A percentile compares a stretch with the other conserved stretches of the same genome.
These are phyloP conservation scores for Cyclophora albipunctata DNA, from an alignment of 2,888 invertebrate species.

Conservation along the genomic window DNA sequence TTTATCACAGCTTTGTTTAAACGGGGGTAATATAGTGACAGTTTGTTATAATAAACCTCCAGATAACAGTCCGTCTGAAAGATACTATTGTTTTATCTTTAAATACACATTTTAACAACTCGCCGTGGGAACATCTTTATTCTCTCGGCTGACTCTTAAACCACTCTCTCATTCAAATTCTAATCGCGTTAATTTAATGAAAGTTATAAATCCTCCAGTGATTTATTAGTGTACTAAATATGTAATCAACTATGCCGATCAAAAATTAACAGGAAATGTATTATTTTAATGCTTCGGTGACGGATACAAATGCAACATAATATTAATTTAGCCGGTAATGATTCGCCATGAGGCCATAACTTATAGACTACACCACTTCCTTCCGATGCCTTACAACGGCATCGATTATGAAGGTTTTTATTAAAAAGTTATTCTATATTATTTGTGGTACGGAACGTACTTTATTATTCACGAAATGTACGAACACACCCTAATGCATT, in stretches of 20 bases:
- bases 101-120: conserved; percentile 22
- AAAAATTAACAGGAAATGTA: conserved; percentile 52
- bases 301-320: conserved; percentile 27
- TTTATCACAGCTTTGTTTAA: conserved; percentile 59
- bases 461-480: conserved; percentile 20
- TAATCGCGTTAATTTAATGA: not conserved
- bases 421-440: conserved; percentile 20
- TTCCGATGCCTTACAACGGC: conserved; percentile 66
- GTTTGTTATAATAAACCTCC: conserved; percentile 50
- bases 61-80: conserved; percentile 54
- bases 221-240: conserved; percentile 27
- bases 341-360: conserved; percentile 59
- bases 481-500: conserved; percentile 41
- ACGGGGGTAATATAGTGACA: conserved; percentile 39
- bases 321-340: conserved; percentile 44
- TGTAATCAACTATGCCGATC: conserved; percentile 47
- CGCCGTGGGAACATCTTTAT: conserved; percentile 24
- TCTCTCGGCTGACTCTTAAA: not conserved
- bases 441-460: conserved; percentile 23
- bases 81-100: conserved; percentile 48
- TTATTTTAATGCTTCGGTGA: conserved; percentile 39
- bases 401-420: conserved; percentile 15
- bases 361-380: conserved; percentile 67
- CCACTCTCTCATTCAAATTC: too few relatives aligned
- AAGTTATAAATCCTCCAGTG: not conserved